phyloP scores from a whole-genome alignment of 2,113 vertebrate species.

The Eidolon helvum region DNA sequence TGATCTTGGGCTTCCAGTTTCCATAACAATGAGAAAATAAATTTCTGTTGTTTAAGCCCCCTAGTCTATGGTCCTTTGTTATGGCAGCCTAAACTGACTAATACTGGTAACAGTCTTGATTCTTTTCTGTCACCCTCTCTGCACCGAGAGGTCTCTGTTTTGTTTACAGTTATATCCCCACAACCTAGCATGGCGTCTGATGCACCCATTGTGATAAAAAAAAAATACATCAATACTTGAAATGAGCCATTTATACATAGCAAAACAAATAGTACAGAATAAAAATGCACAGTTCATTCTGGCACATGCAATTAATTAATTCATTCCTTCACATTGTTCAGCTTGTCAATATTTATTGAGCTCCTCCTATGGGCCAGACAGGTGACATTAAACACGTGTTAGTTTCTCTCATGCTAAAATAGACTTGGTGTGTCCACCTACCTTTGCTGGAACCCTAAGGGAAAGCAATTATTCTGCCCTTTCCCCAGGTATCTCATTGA shows the following conservation, averaged over 20 bases:
- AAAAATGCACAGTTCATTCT: not conserved
- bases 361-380: not conserved
- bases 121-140: not conserved
- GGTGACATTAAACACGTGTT: not conserved
- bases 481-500: slow-evolving; percentile 2
- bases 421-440: not conserved
- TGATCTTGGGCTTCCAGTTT: not conserved
- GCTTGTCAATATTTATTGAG: not conserved
- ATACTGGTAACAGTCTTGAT: not conserved
- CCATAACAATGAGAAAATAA: not conserved
- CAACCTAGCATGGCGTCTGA: not conserved
- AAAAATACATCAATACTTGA: not conserved
- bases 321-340: not conserved
- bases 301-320: not conserved
- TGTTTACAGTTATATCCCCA: not conserved
- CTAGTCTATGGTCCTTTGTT: not conserved
- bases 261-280: not conserved
- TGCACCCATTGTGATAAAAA: not conserved
- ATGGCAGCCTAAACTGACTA: not conserved
- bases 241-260: not conserved
- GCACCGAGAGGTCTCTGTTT: not conserved
- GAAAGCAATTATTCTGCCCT: slow-evolving; percentile 54
- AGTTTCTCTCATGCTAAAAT: not conserved
- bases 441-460: not conserved
- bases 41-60: not conserved